Conservation (phyloP, 2,113 vertebrate species). For the Caranx melampygus region DNA sequence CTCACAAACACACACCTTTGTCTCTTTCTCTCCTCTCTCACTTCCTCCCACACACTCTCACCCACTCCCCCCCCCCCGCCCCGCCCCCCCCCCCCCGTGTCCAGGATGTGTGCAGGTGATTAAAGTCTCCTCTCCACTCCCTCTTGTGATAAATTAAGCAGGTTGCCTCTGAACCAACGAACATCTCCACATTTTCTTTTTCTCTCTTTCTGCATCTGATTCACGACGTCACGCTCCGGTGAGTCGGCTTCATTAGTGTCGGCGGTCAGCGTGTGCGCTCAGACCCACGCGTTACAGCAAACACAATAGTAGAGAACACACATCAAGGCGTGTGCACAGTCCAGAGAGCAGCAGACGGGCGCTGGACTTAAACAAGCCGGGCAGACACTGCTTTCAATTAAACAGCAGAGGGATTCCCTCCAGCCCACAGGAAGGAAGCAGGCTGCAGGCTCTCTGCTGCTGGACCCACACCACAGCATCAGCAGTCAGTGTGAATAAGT, state of each 20-base stretch:
- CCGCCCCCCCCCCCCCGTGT: neutral
- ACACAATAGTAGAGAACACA: slow-evolving; percentile 3
- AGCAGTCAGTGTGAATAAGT: too few relatives aligned
- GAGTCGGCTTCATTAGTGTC: slow-evolving; percentile 45
- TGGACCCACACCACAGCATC: too few relatives aligned
- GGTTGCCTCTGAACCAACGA: slow-evolving; percentile 30
- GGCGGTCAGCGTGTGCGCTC: neutral
- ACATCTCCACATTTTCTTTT: slow-evolving; percentile 7
- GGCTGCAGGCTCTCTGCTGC: too few relatives aligned
- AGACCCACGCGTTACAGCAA: neutral
- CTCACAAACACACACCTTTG: slow-evolving; percentile 36
- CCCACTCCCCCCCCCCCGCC: neutral
- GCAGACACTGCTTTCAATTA: slow-evolving; percentile 44
- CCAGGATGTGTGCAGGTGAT: slow-evolving; percentile 40
- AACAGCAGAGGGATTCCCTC: slow-evolving; percentile 18
- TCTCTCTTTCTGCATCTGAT: neutral
- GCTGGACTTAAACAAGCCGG: slow-evolving; percentile 5
- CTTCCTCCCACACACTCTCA: neutral
- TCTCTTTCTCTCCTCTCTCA: neutral
- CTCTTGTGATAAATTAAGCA: slow-evolving; percentile 33
- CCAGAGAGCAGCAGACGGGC: neutral
- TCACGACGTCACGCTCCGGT: neutral
- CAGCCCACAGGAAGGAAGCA: neutral
- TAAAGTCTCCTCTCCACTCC: slow-evolving; percentile 47
- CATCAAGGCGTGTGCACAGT: slow-evolving; percentile 34